Evolutionary conservation across 1,140 invertebrate species (phyloP).

Genomic region (Ips nitidus): DNA sequence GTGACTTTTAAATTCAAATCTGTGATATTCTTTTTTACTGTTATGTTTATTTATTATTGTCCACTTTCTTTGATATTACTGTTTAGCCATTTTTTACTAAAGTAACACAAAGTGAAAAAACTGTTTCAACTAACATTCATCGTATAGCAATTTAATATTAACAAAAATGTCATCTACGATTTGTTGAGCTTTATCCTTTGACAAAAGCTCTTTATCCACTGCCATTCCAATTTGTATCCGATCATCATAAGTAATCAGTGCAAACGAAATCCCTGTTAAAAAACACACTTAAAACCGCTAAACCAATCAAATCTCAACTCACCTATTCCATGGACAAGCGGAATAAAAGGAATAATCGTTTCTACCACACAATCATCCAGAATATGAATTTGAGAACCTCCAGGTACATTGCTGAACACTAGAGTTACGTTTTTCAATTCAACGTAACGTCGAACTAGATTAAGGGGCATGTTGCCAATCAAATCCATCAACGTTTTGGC

Average conservation of each 20-base stretch:
- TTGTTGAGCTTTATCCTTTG: background rate
- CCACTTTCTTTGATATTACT: background rate
- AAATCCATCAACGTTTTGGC: background rate
- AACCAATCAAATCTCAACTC: too few species aligned
- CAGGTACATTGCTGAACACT: background rate
- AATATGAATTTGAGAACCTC: background rate
- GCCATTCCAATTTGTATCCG: background rate
- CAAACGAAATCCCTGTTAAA: background rate
- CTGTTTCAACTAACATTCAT: background rate
- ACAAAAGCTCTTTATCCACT: background rate
- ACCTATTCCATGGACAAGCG: background rate
- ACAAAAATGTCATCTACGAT: background rate
- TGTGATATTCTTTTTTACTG: too few species aligned
- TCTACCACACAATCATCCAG: background rate
- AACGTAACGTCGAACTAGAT: background rate
- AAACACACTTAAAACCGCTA: background rate
- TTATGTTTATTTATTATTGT: background rate
- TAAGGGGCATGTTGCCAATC: background rate
- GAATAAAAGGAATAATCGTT: background rate
- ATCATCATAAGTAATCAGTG: background rate
- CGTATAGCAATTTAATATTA: background rate
- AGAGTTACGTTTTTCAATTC: background rate
- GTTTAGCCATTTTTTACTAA: background rate
- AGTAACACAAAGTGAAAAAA: background rate
- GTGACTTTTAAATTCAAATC: background rate